Evolutionary conservation across 2,113 vertebrate species (phyloP).

Genomic region (Kryptolebias marmoratus): DNA sequence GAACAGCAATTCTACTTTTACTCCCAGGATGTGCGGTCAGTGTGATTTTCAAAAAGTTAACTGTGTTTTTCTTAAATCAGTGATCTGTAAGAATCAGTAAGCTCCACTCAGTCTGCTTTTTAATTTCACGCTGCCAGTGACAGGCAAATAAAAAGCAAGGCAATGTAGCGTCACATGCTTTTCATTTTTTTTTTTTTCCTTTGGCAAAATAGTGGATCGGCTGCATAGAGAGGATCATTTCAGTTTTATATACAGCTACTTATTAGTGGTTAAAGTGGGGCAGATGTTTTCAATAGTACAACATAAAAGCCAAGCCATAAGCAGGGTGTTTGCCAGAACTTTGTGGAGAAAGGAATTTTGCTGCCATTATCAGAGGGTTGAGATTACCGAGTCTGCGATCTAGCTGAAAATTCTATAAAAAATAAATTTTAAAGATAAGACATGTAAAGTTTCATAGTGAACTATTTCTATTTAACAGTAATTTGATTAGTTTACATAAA

Average conservation of each 20-base stretch:
- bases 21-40: constrained; percentile 71
- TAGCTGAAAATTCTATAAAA: too few relatives aligned
- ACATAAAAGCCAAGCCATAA: constrained; percentile 71
- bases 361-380: constrained; percentile 61
- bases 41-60: constrained; percentile 63
- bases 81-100: constrained; percentile 58
- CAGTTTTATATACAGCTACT: constrained; percentile 77
- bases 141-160: constrained; percentile 69
- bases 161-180: constrained; percentile 67
- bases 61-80: constrained; percentile 49
- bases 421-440: not conserved
- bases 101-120: constrained; percentile 65
- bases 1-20: constrained; percentile 64
- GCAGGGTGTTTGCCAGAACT: constrained; percentile 65
- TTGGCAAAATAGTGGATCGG: constrained; percentile 77
- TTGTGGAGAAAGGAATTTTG: constrained; percentile 66
- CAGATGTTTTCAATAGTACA: constrained; percentile 83
- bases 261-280: constrained; percentile 80
- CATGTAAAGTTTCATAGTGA: not conserved
- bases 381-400: not conserved
- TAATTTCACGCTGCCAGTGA: constrained; percentile 70
- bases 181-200: constrained; percentile 72
- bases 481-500: not conserved
- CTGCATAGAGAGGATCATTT: constrained; percentile 71
- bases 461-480: not conserved